Conservation (phyloP, 2,797 vertebrate species). For the Limnodromus scolopaceus region DNA sequence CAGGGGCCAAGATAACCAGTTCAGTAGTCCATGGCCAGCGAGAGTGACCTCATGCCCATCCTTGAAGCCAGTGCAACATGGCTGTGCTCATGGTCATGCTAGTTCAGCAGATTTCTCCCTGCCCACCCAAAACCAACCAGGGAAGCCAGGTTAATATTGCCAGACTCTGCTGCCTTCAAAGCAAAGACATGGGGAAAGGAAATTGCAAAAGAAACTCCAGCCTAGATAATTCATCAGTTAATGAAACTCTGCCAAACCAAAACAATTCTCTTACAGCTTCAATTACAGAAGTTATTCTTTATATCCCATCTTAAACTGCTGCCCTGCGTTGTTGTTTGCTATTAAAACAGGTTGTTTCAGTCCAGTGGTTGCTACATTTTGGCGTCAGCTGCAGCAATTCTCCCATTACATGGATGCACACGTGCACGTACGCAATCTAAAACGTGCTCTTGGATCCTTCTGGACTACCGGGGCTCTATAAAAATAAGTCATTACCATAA, state of each 20-base stretch:
- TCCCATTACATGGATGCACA: neutral
- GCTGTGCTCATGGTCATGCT: neutral
- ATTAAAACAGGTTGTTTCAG: neutral
- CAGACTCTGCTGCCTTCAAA: neutral
- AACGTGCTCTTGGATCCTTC: neutral
- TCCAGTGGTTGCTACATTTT: neutral
- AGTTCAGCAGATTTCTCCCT: neutral
- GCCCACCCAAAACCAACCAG: neutral
- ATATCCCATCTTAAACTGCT: neutral
- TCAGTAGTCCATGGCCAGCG: rapidly evolving
- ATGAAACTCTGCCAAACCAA: neutral
- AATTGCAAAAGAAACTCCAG: neutral
- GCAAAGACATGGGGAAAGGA: neutral
- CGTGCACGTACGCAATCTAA: neutral
- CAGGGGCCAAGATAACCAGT: neutral
- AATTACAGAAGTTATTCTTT: neutral
- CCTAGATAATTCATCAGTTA: neutral
- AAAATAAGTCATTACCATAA: neutral
- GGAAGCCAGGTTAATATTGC: neutral
- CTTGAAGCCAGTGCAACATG: rapidly evolving
- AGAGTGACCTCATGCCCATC: neutral
- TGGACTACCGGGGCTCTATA: neutral
- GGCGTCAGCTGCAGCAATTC: neutral
- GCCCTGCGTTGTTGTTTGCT: neutral
- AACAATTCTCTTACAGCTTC: neutral